Conservation (phyloP, 1,140 invertebrate genomes). For the Pseudomyrmex pallidus region DNA sequence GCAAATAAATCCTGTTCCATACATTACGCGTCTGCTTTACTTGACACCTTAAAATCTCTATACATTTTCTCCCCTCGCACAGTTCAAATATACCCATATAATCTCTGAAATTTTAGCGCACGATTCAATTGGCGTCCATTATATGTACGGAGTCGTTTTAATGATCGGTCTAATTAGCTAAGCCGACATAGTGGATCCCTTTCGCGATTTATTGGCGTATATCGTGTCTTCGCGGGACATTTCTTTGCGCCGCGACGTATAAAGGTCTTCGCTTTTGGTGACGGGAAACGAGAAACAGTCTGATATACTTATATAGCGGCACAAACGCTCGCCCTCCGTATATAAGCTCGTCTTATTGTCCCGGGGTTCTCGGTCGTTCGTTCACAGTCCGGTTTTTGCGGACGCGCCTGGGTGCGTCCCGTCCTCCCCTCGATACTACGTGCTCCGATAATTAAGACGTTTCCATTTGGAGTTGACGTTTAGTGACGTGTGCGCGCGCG, state of each 20-base stretch:
- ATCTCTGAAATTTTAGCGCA: too few relatives aligned
- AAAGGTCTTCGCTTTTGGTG: conserved; percentile 45
- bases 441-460: conserved; percentile 83
- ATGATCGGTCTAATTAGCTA: too few relatives aligned
- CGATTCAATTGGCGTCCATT: too few relatives aligned
- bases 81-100: too few relatives aligned
- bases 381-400: conserved; percentile 57
- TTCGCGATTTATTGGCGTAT: not conserved
- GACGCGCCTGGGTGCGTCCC: not conserved
- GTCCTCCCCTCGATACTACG: conserved; percentile 64
- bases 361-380: conserved; percentile 5
- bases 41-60: too few relatives aligned
- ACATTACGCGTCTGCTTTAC: too few relatives aligned
- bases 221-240: conserved; percentile 13
- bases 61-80: too few relatives aligned
- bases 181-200: not conserved
- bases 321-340: not conserved
- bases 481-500: conserved; percentile 70
- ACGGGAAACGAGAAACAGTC: conserved; percentile 12
- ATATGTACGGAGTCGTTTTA: too few relatives aligned
- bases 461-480: conserved; percentile 81
- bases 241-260: conserved; percentile 22
- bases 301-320: conserved; percentile 47
- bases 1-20: conserved; percentile 8
- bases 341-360: conserved; percentile 43